Conservation (phyloP, 1,140 invertebrate species). For the Aricia agestis region DNA sequence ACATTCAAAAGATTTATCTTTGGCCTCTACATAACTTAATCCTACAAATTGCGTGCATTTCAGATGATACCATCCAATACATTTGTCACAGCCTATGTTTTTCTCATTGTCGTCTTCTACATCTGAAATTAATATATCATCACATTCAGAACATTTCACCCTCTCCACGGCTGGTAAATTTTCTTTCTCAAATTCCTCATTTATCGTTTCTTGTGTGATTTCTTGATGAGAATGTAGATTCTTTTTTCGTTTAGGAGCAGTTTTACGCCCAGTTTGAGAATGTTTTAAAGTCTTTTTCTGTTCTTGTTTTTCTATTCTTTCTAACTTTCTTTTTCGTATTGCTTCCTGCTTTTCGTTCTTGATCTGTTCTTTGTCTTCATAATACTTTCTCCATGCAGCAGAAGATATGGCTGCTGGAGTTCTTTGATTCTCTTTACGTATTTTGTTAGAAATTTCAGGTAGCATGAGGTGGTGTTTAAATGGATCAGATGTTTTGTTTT, state of each 20-base stretch:
- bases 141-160: too few species aligned
- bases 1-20: constrained; percentile 23
- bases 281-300: constrained; percentile 18
- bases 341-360: constrained; percentile 27
- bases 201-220: too few species aligned
- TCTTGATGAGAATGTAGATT: too few species aligned
- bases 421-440: constrained; percentile 25
- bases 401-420: constrained; percentile 28
- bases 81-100: constrained; percentile 25
- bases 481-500: constrained; percentile 14
- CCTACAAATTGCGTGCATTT: constrained; percentile 25
- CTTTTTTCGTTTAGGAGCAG: too few species aligned
- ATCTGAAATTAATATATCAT: too few species aligned
- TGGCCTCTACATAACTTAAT: constrained; percentile 19
- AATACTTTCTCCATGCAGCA: constrained; percentile 29
- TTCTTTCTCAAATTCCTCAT: too few species aligned
- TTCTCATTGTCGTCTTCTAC: constrained; percentile 23
- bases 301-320: constrained; percentile 23
- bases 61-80: constrained; percentile 23
- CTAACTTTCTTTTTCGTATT: too few species aligned
- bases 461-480: too few species aligned
- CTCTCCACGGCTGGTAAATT: too few species aligned
- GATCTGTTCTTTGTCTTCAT: constrained; percentile 26
- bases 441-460: constrained; percentile 22
- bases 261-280: too few species aligned